phyloP scores from a whole-genome alignment of 2,113 vertebrate genomes.

The Macaca fascicularis region T2T-MFA8v1.1 NC_088385.1:68422001-68422500 shows the following conservation, averaged over 20 bases:
- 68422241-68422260: neutral
- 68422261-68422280: neutral
- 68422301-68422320: neutral
- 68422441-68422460: neutral
- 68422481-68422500: neutral
- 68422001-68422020: neutral
- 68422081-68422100: neutral
- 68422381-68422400: neutral
- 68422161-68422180: neutral
- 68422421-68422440: neutral
- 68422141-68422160: neutral
- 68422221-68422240: neutral
- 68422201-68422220: neutral
- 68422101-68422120: neutral
- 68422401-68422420: neutral
- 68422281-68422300: neutral
- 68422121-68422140: neutral
- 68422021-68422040: neutral
- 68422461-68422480: neutral
- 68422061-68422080: neutral
- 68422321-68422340: neutral
- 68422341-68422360: neutral
- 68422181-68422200: neutral
- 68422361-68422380: neutral
- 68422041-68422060: neutral